Base-by-base conservation (phyloP, 2,113 vertebrate species). In the Proteles cristata region DNA sequence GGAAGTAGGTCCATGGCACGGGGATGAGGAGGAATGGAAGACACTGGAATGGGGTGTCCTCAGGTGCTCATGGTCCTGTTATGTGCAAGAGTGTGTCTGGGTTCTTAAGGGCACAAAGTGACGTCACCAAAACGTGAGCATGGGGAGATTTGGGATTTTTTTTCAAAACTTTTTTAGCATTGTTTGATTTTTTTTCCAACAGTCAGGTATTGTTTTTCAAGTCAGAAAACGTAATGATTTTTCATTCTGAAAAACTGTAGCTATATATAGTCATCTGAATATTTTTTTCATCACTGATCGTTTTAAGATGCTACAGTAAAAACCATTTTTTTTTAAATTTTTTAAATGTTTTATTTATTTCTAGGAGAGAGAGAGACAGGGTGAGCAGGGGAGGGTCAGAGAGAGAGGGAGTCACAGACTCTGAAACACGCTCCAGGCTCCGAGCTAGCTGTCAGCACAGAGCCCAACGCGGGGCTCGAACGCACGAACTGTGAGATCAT, bases 181-280 rank as follows among this genome's bases (percentile, higher is more conserved):
- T 48, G 19, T 82, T 68, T 85, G 11, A 53, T 39, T 33, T 63
- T 48, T 11, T 33, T 63, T 12, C 14, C 2, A 90, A 58, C 43
- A 95, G 77, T 66, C 31, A 48, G n/a, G 9, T 35, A 55, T 53
- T 31, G 45, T 33, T 88, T 92, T 96, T 94, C 43, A 55, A 53
- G 65, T 61, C 35, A 88, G 61, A 97, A 95, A 53, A 81, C 19
- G 43, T 69, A 69, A 92, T 10, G 48, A 31, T 26, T 95, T 86
- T 74, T 94, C 61, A 90, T 53, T 76, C 53, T 83, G 35, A 90
- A 90, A 96, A 73, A 79, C 25, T 50, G 23, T n/a, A 33, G 87
- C 50, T 11, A 94, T 53, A 86, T 1, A 39, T 61, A 31, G 4
- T 73, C 21, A 65, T 55, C 0, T 94, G 23, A 58, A 39, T 66